Conservation (phyloP, 2,113 vertebrate species). For the Chloropsis hardwickii region DNA sequence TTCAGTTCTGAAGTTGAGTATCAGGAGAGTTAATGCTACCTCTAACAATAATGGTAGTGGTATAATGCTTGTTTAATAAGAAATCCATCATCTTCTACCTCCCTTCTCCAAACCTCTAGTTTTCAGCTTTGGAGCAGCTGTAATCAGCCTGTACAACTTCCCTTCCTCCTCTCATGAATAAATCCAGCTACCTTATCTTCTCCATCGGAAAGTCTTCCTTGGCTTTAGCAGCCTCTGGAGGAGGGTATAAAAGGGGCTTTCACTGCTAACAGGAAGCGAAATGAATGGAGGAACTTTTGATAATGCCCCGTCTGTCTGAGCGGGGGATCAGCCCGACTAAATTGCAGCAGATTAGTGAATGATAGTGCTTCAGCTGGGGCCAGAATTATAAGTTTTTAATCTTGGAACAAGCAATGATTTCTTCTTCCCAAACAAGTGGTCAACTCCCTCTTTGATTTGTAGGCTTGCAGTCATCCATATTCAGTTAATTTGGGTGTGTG, state of each 20-base stretch:
- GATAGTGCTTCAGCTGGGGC: slow-evolving; percentile 12
- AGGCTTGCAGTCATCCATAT: slow-evolving; percentile 26
- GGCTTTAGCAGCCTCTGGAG: slow-evolving; percentile 31
- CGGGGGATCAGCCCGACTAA: background rate
- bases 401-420: slow-evolving; percentile 54
- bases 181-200: slow-evolving; percentile 32
- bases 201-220: slow-evolving; percentile 45
- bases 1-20: background rate
- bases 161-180: slow-evolving; percentile 42
- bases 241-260: slow-evolving; percentile 56
- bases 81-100: background rate
- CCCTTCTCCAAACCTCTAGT: background rate
- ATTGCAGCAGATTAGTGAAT: slow-evolving; percentile 41
- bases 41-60: background rate
- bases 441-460: slow-evolving; percentile 25
- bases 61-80: background rate
- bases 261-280: slow-evolving; percentile 54
- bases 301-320: slow-evolving; percentile 60
- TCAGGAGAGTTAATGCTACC: background rate
- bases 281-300: slow-evolving; percentile 63
- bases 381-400: slow-evolving; percentile 55
- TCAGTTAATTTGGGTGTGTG: slow-evolving; percentile 13
- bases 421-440: slow-evolving; percentile 15
- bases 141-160: background rate
- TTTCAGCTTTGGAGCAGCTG: slow-evolving; percentile 46